Evolutionary conservation across 2,113 vertebrate genomes (phyloP), one percentile per base, ranked within the genome.

Genomic region (Nibea albiflora): DNA sequence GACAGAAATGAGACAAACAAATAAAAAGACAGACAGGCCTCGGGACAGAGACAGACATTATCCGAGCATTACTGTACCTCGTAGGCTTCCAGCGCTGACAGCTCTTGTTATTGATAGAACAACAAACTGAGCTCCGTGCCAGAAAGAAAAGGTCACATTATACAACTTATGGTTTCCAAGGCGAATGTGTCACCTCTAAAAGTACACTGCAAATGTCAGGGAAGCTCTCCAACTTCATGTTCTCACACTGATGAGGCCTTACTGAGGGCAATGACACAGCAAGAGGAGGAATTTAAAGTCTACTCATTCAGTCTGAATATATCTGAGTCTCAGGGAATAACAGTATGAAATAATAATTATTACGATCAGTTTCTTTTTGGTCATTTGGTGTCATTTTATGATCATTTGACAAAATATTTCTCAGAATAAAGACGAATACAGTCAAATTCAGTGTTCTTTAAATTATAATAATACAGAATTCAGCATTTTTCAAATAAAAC

Each of bases 81-180:
- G 42, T 4, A 39, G 85, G 75, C 83, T n/a, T n/a, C 58, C 56
- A 53, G 73, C 81, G 50, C 70, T 73, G 80, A 68, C 81, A 60
- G 82, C 81, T 73, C 80, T 70, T 17, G 52, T 86, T 87, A 85
- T 82, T 85, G 80, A 89, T 83, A 44, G 68, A 86, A 61, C 76
- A 80, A 82, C 79, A 85, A 84, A 78, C 44, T 73, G 39, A 26
- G 58, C 72, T 75, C 44, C 56, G 4, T 75, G 83, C 78, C 67
- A 60, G 66, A 71, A 60, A 56, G 60, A 66, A 90, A 91, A 92
- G 89, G 87, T 92, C 85, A 85, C 57, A 75, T 74, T 77, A 81
- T 72, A 53, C 73, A 78, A 79, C 19, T 54, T 82, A 70, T 85
- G 64, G 66, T 64, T 73, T 68, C 66, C 28, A 26, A 85, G 60